These are phyloP conservation scores for Danaus plexippus DNA, from an alignment of 1,140 invertebrate species.

Conservation along the genomic window DNA sequence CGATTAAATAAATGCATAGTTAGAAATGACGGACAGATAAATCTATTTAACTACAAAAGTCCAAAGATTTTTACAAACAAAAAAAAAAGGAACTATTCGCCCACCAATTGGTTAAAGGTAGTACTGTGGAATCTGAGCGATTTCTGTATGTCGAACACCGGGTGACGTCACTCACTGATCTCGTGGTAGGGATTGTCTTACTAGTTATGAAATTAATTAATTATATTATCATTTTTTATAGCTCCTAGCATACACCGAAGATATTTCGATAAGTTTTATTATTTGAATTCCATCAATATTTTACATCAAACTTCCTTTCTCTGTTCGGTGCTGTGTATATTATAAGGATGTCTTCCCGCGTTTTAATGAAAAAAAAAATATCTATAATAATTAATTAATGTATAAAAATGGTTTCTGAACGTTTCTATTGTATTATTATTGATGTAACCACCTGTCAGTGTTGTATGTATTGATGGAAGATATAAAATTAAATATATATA, in stretches of 20 bases:
- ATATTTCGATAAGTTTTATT: slow-evolving; percentile 72
- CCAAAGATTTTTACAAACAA: slow-evolving; percentile 51
- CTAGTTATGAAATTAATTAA: slow-evolving; percentile 72
- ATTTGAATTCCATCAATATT: slow-evolving; percentile 71
- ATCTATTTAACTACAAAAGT: slow-evolving; percentile 51
- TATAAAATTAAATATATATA: slow-evolving; percentile 72
- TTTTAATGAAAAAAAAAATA: slow-evolving; percentile 30
- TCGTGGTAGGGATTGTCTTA: slow-evolving; percentile 69
- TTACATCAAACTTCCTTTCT: slow-evolving; percentile 31
- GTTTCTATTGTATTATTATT: slow-evolving; percentile 39
- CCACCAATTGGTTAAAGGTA: slow-evolving; percentile 57
- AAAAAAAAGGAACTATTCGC: slow-evolving; percentile 37
- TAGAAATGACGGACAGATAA: slow-evolving; percentile 55
- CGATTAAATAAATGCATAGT: slow-evolving; percentile 61
- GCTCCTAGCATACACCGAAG: slow-evolving; percentile 71
- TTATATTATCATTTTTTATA: slow-evolving; percentile 72
- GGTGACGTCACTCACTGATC: slow-evolving; percentile 66
- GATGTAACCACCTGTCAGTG: slow-evolving; percentile 55
- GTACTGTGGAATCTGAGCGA: slow-evolving; percentile 50
- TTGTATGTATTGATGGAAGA: slow-evolving; percentile 72
- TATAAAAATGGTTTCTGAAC: slow-evolving; percentile 37
- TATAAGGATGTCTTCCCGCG: slow-evolving; percentile 52
- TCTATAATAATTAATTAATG: slow-evolving; percentile 28
- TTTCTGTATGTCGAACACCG: slow-evolving; percentile 31
- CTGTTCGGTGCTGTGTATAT: slow-evolving; percentile 27